These are phyloP conservation scores for Anas acuta DNA, from an alignment of 2,797 vertebrate species.

Conservation along the genomic window DNA sequence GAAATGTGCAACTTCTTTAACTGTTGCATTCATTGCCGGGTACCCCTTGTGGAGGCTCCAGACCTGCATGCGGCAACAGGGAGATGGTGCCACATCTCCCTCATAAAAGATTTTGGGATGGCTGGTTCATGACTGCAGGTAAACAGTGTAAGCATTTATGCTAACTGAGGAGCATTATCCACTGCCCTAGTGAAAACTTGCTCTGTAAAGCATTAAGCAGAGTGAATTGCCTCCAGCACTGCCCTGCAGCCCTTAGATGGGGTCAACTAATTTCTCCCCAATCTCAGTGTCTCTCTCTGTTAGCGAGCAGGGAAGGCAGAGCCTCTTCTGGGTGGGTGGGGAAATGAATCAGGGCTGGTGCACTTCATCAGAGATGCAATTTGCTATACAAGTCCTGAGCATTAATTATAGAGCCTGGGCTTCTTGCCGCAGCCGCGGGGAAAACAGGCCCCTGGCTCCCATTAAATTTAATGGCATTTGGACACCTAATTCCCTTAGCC, in stretches of 20 bases:
- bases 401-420: constrained; percentile 53
- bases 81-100: fast-evolving
- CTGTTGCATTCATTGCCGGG: not conserved
- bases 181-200: not conserved
- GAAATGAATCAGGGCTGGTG: not conserved
- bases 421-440: not conserved
- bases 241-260: not conserved
- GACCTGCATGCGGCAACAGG: fast-evolving
- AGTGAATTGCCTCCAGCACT: not conserved
- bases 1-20: constrained; percentile 23
- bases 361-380: constrained; percentile 44
- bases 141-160: not conserved
- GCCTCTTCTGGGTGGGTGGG: not conserved
- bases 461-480: constrained; percentile 64
- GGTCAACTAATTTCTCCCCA: not conserved
- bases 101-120: fast-evolving
- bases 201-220: not conserved
- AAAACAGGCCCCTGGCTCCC: constrained; percentile 25
- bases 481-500: constrained; percentile 62
- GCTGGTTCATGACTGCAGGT: not conserved
- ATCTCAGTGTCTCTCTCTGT: not conserved
- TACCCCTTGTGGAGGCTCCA: not conserved
- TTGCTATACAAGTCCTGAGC: constrained; percentile 23
- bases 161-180: not conserved
- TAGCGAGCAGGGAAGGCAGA: not conserved